Percentiles rank a stretch among this genome's conserved stretches.
Evolutionary conservation across 2,888 invertebrate genomes (phyloP).

Genomic region (Ennomos quercinarius): DNA sequence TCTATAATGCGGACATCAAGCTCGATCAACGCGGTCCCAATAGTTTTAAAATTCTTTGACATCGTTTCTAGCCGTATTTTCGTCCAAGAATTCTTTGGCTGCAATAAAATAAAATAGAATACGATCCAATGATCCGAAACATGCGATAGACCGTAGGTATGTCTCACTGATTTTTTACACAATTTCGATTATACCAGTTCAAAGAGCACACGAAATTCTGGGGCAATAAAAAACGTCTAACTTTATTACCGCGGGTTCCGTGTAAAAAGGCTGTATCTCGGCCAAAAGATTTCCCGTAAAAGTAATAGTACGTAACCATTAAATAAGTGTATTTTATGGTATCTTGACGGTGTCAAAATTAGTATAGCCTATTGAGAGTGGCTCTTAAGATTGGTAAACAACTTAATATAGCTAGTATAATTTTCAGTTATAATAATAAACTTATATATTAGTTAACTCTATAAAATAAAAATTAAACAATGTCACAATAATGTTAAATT

Average conservation of each 20-base stretch:
- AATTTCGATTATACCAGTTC: constrained; percentile 75
- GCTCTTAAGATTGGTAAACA: constrained; percentile 21
- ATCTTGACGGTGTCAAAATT: constrained; percentile 22
- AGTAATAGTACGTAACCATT: constrained; percentile 28
- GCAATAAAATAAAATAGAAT: constrained; percentile 67
- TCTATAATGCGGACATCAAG: constrained; percentile 33
- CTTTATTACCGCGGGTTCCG: constrained; percentile 47
- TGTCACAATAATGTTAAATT: too few species aligned
- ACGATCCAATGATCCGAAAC: constrained; percentile 64
- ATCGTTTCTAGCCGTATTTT: constrained; percentile 34
- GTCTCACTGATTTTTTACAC: constrained; percentile 62
- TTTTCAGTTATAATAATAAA: constrained; percentile 6
- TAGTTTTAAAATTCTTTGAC: constrained; percentile 35
- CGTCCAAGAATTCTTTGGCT: constrained; percentile 38
- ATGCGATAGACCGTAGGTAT: constrained; percentile 65
- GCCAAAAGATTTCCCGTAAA: constrained; percentile 37
- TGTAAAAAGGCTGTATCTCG: constrained; percentile 37
- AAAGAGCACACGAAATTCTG: constrained; percentile 76
- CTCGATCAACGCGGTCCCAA: constrained; percentile 35
- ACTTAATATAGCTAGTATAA: constrained; percentile 20
- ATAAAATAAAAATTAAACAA: too few species aligned
- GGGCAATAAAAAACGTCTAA: constrained; percentile 56
- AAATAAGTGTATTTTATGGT: constrained; percentile 27
- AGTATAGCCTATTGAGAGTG: constrained; percentile 17
- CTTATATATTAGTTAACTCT: constrained; percentile 13